Conservation (phyloP, 2,888 invertebrate species). For the Augochlorella aurata region DNA sequence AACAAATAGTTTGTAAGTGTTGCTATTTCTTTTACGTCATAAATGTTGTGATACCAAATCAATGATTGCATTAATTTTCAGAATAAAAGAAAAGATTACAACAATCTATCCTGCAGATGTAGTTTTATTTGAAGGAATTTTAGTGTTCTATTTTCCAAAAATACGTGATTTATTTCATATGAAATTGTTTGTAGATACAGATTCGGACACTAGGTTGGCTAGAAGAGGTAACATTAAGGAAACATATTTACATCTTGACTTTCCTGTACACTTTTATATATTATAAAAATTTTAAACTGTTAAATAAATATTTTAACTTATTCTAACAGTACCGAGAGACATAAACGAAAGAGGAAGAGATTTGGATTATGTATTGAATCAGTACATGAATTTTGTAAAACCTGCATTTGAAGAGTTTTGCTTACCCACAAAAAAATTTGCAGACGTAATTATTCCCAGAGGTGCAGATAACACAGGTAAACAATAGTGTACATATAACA, state of each 20-base stretch:
- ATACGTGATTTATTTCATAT: conserved; percentile 98
- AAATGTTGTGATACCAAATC: not conserved
- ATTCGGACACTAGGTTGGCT: conserved; percentile 98
- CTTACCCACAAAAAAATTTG: conserved; percentile 99
- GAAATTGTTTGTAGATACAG: conserved; percentile 99
- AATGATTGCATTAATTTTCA: conserved; percentile 58
- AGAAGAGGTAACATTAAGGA: conserved; percentile 88
- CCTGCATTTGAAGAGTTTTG: conserved; percentile 99
- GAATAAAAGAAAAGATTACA: conserved; percentile 85
- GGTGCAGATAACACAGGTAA: conserved; percentile 98
- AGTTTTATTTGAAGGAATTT: conserved; percentile 97
- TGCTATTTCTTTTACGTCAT: not conserved
- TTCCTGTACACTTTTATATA: not conserved
- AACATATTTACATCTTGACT: not conserved
- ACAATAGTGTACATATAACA: conserved; percentile 70
- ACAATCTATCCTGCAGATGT: conserved; percentile 98
- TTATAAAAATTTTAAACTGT: not conserved
- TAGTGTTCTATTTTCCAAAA: conserved; percentile 98
- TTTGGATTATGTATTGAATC: conserved; percentile 95
- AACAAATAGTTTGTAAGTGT: conserved; percentile 91
- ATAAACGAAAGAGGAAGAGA: conserved; percentile 97
- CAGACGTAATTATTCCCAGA: conserved; percentile 99
- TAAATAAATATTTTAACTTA: conserved; percentile 12
- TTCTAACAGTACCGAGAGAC: conserved; percentile 92
- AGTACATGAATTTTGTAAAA: conserved; percentile 99